Evolutionary conservation across 2,797 vertebrate species (phyloP), one percentile per base, ranked within the genome.

Genomic region (Labroides dimidiatus): DNA sequence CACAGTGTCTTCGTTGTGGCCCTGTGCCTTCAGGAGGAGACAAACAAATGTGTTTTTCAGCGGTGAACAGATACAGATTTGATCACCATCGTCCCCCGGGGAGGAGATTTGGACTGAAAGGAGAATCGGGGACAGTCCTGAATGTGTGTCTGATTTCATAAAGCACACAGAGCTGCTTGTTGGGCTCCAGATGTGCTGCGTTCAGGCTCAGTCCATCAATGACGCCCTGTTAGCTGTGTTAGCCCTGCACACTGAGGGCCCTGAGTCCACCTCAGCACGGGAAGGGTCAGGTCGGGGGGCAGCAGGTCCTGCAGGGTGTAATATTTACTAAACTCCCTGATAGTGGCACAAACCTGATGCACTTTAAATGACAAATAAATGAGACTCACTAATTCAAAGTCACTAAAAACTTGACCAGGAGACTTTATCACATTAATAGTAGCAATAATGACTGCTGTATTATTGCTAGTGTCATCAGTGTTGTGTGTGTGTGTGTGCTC

Each of bases 141-240:
- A 91, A 91, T 92, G 90, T 93, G 91, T 84, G 80, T 91, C 88
- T 91, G 89, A 93, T 93, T 93, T 91, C 87, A 93, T 87, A 78
- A 82, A 82, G 74, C 14, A 93, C 90, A 93, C 81, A 90, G 87
- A 87, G 81, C 80, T 71, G 77, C 86, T 93, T 93, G 91, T 93
- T 92, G 88, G 23, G 72, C 21, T 89, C 91, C 91, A 93, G 91
- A 93, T 93, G 91, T 93, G 91, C 77, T 66, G 85, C 64, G 55
- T 78, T 89, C 75, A 75, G 77, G 70, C 65, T 7, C 65, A 10
- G 66, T 60, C 61, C 76, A 90, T 92, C 89, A 93, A 92, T 91
- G 91, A 82, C 23, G 68, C 89, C 91, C 90, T 93, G 91, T 92
- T 88, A 58, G 75, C 68, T 79, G 86, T 82, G 88, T 90, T 78